Evolutionary conservation across 2,113 vertebrate species (phyloP).

Genomic region (Larimichthys crocea): DNA sequence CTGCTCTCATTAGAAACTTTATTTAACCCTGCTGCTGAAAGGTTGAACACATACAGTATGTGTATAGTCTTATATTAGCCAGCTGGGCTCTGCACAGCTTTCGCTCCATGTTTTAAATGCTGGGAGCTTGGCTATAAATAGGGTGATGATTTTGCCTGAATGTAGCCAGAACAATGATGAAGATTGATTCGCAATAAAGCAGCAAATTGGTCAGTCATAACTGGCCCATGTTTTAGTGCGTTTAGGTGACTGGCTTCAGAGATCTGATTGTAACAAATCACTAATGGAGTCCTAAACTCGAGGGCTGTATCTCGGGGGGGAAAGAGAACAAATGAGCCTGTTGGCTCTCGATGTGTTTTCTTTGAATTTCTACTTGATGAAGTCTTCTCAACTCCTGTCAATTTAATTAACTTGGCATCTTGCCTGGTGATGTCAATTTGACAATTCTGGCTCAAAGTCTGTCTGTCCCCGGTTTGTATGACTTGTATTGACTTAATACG

Average conservation of each 20-base stretch:
- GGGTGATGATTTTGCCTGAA: not conserved
- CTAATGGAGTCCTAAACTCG: not conserved
- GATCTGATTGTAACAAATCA: not conserved
- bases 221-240: not conserved
- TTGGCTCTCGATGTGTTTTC: slow-evolving; percentile 28
- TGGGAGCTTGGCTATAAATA: not conserved
- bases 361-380: slow-evolving; percentile 45
- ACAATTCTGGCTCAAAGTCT: slow-evolving; percentile 34
- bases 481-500: not conserved
- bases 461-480: not conserved
- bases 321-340: slow-evolving; percentile 2
- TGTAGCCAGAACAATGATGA: slow-evolving; percentile 1
- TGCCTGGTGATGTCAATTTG: slow-evolving; percentile 39
- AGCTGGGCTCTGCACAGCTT: slow-evolving; percentile 38
- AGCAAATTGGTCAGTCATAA: not conserved
- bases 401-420: slow-evolving; percentile 48
- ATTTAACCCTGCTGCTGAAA: slow-evolving; percentile 61
- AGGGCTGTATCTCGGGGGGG: slow-evolving; percentile 1
- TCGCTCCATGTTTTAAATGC: slow-evolving; percentile 9
- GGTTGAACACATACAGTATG: slow-evolving; percentile 56
- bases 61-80: slow-evolving; percentile 33
- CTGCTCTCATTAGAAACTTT: slow-evolving; percentile 65
- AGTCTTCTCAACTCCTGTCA: slow-evolving; percentile 32
- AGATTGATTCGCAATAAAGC: slow-evolving; percentile 29
- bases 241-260: not conserved